Evolutionary conservation across 2,113 vertebrate genomes (phyloP).

Genomic region (Scomber colias): DNA sequence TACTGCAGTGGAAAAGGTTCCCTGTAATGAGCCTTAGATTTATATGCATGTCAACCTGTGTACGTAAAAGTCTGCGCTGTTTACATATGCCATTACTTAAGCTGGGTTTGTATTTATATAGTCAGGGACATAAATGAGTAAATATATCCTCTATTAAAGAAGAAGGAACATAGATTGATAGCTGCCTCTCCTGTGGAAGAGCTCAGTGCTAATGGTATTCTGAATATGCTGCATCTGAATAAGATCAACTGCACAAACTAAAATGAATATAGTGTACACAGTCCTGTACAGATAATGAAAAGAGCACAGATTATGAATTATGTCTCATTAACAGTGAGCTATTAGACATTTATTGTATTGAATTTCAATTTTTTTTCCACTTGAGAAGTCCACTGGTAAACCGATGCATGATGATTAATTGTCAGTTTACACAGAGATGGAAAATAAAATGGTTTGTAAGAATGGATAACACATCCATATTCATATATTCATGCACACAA

Average conservation of each 20-base stretch:
- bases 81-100: slow-evolving; percentile 18
- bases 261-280: too few relatives aligned
- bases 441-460: too few relatives aligned
- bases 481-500: too few relatives aligned
- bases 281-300: too few relatives aligned
- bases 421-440: too few relatives aligned
- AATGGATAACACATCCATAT: too few relatives aligned
- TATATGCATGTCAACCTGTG: slow-evolving; percentile 44
- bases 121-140: not conserved
- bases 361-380: too few relatives aligned
- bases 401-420: too few relatives aligned
- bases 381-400: too few relatives aligned
- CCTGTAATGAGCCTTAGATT: slow-evolving; percentile 57
- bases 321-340: not conserved
- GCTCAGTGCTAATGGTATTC: slow-evolving; percentile 8
- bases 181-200: not conserved
- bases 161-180: not conserved
- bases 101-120: slow-evolving; percentile 16
- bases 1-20: slow-evolving; percentile 54
- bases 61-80: slow-evolving; percentile 25
- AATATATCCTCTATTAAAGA: not conserved
- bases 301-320: too few relatives aligned
- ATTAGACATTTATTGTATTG: slow-evolving; percentile 12
- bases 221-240: slow-evolving; percentile 27
- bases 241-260: slow-evolving; percentile 17